These are phyloP conservation scores for Limosa lapponica DNA, from an alignment of 2,797 vertebrate genomes.

Conservation along the genomic window DNA sequence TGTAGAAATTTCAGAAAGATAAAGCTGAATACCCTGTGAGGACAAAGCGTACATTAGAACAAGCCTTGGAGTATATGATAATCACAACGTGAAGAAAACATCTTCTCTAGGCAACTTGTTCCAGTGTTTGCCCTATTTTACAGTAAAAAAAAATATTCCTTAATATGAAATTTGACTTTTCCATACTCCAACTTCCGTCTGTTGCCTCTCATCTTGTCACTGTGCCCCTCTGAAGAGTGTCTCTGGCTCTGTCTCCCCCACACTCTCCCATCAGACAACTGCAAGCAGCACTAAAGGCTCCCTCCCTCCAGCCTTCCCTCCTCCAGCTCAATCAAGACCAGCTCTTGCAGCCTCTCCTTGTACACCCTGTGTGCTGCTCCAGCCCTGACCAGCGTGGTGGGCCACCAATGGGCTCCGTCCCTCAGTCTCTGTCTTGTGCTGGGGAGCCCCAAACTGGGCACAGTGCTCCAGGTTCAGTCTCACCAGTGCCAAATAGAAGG, in stretches of 20 bases:
- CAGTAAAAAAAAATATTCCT: accelerated
- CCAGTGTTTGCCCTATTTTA: neutral
- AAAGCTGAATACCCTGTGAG: neutral
- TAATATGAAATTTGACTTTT: neutral
- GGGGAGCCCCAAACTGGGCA: neutral
- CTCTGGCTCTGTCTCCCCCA: neutral
- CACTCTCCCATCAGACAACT: neutral
- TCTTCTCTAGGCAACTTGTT: neutral
- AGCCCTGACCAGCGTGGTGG: neutral
- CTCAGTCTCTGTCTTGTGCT: neutral
- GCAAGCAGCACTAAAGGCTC: neutral
- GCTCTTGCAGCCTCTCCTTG: neutral
- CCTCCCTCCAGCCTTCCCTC: neutral
- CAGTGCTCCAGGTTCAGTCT: accelerated
- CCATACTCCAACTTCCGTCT: neutral
- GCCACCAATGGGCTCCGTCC: accelerated
- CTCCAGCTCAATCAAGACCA: neutral
- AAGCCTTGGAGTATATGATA: neutral
- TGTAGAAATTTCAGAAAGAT: neutral
- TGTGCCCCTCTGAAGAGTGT: neutral
- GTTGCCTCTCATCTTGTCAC: neutral
- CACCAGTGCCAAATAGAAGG: neutral
- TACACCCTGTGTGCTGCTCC: neutral
- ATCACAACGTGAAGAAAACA: accelerated
- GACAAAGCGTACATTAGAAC: neutral